phyloP scores from a whole-genome alignment of 2,113 vertebrate genomes.

The Mustelus asterias region DNA sequence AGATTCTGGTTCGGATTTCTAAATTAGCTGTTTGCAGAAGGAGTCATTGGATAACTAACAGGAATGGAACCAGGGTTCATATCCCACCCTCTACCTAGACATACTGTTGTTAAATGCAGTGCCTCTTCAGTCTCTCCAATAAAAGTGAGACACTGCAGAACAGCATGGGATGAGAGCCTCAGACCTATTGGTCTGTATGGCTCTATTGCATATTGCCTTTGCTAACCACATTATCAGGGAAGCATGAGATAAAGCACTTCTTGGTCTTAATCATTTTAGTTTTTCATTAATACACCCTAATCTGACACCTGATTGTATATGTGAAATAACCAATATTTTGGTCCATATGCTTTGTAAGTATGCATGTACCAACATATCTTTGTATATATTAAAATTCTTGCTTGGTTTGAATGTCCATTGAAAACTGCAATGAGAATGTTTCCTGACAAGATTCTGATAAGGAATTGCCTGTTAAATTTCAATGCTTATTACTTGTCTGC shows the following conservation, averaged over 20 bases:
- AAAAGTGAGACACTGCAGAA: neutral
- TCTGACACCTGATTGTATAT: neutral
- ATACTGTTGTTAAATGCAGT: neutral
- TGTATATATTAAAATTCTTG: neutral
- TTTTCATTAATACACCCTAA: neutral
- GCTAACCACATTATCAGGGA: neutral
- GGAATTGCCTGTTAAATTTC: neutral
- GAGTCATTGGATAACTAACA: neutral
- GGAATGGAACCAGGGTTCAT: neutral
- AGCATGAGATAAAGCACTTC: neutral
- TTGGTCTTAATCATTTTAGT: neutral
- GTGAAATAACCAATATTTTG: neutral
- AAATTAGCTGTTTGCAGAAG: neutral
- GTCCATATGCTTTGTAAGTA: neutral
- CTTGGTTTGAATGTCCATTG: neutral
- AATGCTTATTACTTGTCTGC: neutral
- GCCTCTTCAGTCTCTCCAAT: neutral
- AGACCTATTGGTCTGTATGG: neutral
- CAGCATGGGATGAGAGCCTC: neutral
- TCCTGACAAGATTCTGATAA: neutral
- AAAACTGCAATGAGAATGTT: neutral
- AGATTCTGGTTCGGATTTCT: neutral
- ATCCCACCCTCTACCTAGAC: neutral
- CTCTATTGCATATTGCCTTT: neutral
- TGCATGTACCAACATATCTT: neutral